A percentile compares a stretch with the other conserved stretches of the same genome.
Conservation (phyloP, 1,140 invertebrate species). For the Acromyrmex charruanus region DNA sequence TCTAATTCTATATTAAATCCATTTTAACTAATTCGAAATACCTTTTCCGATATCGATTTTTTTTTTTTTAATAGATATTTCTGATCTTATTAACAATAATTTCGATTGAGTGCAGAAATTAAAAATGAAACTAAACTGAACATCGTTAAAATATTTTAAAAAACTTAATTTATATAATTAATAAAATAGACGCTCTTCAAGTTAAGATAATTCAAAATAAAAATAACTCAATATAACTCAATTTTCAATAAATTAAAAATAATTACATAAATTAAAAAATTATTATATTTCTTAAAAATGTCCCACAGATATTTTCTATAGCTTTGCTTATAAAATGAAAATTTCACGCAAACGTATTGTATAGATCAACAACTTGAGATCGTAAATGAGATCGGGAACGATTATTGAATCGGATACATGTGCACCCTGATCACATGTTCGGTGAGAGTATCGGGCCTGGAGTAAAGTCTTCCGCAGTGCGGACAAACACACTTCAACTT, state of each 20-base stretch:
- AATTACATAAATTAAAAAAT: neutral
- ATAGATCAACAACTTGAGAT: neutral
- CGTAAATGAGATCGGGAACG: neutral
- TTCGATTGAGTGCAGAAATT: neutral
- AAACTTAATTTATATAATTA: neutral
- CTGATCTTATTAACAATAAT: neutral
- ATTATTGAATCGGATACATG: neutral
- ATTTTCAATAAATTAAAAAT: neutral
- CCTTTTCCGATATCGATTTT: neutral
- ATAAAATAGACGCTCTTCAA: neutral
- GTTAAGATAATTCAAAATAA: slow-evolving; percentile 21
- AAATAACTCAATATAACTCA: neutral
- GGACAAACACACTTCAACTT: slow-evolving; percentile 78
- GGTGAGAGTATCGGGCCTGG: slow-evolving; percentile 77
- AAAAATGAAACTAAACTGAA: neutral
- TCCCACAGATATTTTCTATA: neutral
- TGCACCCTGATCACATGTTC: slow-evolving; percentile 78
- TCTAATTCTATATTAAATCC: neutral
- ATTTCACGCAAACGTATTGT: neutral
- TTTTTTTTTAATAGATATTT: neutral
- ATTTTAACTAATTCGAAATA: neutral
- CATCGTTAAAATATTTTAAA: neutral
- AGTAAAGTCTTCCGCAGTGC: slow-evolving; percentile 79
- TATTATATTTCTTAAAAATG: neutral
- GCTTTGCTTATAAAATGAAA: neutral